Base-by-base conservation (phyloP, 2,113 vertebrate genomes). In the Barnardius zonarius region DNA sequence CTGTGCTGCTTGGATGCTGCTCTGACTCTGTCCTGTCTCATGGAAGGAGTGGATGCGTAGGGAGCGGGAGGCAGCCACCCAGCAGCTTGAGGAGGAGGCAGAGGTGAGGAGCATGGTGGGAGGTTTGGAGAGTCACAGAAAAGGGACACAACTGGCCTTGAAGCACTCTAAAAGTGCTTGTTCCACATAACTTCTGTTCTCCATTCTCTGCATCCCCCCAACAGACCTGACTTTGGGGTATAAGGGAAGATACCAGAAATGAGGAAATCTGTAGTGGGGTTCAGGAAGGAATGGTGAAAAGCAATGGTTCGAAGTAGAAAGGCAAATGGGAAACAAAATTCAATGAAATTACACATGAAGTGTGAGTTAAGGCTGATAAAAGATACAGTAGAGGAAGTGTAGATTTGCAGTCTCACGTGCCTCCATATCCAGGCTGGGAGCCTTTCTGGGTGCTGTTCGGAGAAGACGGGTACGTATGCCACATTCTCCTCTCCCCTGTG, bases 1-100 rank as follows among this genome's bases (percentile, higher is more conserved):
- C 77, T 76, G 68, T 23, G 41, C 70, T 91, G 73, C 95, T 89
- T 61, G 91, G 91, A 93, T 41, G 66, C 84, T 89, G 69, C 66
- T 63, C 92, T 94, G 96, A n/a, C 85, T 92, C 88, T 94, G 75
- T 82, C 44, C 91, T 94, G 89, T 88, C 73, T 63, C 35, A 2
- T 30, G 98, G 97, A 98, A 99, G 99, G 98, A 99, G 98, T 97
- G 95, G 91, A 98, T 98, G 98, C 98, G 98, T 72, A 98, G 98
- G 98, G 98, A 99, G 96, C 98, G 97, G 67, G 98, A 99, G 97
- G 98, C 98, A 96, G 98, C 98, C 94, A 98, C 97, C 17, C 98
- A 98, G 92, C 98, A 98, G 90, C 98, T 98, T 93, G 98, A 99
- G 97, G 98, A 98, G 98, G 98, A 99, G 96, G 98, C 97, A 1